Percentiles rank a stretch among this genome's conserved stretches.
These are phyloP conservation scores for Trichopoda pennipes DNA, from an alignment of 2,888 invertebrate species.

Conservation along the genomic window DNA sequence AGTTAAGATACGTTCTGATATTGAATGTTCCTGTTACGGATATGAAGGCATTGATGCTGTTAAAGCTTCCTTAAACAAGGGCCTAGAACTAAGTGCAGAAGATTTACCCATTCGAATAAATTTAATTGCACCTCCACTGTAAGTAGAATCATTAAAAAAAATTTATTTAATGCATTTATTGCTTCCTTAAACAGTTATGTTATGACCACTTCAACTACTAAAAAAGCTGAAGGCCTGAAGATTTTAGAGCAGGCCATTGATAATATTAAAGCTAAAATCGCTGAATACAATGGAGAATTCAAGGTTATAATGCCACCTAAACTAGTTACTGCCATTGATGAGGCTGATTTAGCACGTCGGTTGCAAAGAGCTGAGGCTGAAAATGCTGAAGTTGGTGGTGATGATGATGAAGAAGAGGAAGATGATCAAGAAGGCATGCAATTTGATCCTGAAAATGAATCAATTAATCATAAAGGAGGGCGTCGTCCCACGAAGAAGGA, in stretches of 20 bases:
- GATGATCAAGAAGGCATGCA: slow-evolving; percentile 82
- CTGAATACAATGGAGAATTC: slow-evolving; percentile 93
- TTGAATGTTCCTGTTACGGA: slow-evolving; percentile 96
- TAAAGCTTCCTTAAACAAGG: slow-evolving; percentile 93
- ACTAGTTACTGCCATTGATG: slow-evolving; percentile 98
- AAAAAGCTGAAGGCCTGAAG: slow-evolving; percentile 95
- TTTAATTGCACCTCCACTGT: slow-evolving; percentile 98
- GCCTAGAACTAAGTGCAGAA: slow-evolving; percentile 93
- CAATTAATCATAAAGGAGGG: slow-evolving; percentile 76
- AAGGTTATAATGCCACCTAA: slow-evolving; percentile 98
- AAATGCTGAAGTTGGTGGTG: slow-evolving; percentile 96
- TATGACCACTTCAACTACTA: slow-evolving; percentile 99
- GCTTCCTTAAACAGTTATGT: slow-evolving; percentile 82
- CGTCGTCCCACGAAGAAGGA: slow-evolving; percentile 71
- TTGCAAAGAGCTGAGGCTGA: slow-evolving; percentile 96
- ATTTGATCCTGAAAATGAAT: slow-evolving; percentile 79
- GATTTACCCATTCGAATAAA: slow-evolving; percentile 99
- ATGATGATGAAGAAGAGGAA: slow-evolving; percentile 91
- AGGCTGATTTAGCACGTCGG: slow-evolving; percentile 95
- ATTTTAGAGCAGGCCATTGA: slow-evolving; percentile 94
- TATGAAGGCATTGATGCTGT: slow-evolving; percentile 99
- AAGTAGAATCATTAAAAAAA: slow-evolving; percentile 77
- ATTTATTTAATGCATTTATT: slow-evolving; percentile 26
- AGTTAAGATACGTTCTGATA: slow-evolving; percentile 96
- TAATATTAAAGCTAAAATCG: slow-evolving; percentile 91